Percentiles rank a stretch among this genome's conserved stretches.
These are phyloP conservation scores for Polydrusus cervinus DNA, from an alignment of 2,888 invertebrate species.

Conservation along the genomic window DNA sequence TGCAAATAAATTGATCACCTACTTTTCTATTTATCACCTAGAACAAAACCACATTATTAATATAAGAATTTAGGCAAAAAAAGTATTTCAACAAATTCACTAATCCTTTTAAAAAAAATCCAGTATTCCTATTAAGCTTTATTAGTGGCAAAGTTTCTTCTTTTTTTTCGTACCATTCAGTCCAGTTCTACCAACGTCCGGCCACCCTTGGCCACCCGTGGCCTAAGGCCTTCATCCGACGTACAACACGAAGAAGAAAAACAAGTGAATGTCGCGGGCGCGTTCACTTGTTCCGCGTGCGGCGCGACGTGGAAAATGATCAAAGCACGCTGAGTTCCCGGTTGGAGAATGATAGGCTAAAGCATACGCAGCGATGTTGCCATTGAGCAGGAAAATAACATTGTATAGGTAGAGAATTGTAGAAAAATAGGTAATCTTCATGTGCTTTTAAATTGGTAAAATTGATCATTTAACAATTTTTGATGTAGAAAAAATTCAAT, in stretches of 20 bases:
- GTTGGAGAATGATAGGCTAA: constrained; percentile 47
- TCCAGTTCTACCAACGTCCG: constrained; percentile 1
- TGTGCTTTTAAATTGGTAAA: neutral
- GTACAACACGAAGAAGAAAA: constrained; percentile 38
- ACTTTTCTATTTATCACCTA: no score
- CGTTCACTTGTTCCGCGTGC: constrained; percentile 50
- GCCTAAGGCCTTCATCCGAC: constrained; percentile 28
- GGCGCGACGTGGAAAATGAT: constrained; percentile 48
- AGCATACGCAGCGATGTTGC: constrained; percentile 46
- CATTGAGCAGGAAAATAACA: constrained; percentile 10
- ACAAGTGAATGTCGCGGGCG: constrained; percentile 34
- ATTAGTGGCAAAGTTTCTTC: neutral
- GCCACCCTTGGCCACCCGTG: constrained; percentile 24
- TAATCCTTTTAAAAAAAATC: neutral
- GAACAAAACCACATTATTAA: neutral
- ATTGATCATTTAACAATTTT: no score
- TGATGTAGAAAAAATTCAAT: no score
- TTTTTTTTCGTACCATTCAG: neutral
- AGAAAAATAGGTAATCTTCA: neutral
- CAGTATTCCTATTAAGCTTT: neutral
- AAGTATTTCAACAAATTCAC: neutral
- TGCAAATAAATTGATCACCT: no score
- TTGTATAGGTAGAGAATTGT: neutral
- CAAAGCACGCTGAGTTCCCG: constrained; percentile 50
- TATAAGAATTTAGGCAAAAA: constrained; percentile 1